Base-by-base conservation (phyloP, 2,888 invertebrate species). In the Lithophane semibrunnea region DNA sequence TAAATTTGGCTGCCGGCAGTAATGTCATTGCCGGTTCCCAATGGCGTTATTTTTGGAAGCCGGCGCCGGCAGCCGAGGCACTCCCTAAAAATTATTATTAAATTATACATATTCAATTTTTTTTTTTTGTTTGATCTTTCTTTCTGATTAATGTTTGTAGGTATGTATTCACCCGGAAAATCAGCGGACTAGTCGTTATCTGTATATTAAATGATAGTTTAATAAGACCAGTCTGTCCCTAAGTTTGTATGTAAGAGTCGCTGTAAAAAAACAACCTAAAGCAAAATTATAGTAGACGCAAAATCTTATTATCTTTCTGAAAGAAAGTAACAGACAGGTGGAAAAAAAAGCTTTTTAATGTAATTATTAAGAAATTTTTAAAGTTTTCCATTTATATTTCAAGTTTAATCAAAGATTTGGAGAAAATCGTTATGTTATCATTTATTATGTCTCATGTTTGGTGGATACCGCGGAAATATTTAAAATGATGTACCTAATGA, bases 241-340 rank as follows among this genome's bases (percentile, higher is more conserved):
- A 60, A 66, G 42, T 54, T 73, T 73, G 66, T 69, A 73, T 75
- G 61, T 79, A 75, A 86, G 72, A 21, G 29, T 76, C 67, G 83
- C 83, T 88, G 75, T 84, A 83, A 85, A 73, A 77, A 79, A 29
- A 77, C 77, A 76, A 61, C 49, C 49, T 64, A 63, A 83, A 56
- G 37, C 66, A 79, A 56, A 80, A 80, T 77, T 69, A 79, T 83
- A 80, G 71, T 80, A 88, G 75, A 67, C 37, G 66, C 73, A 66
- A 83, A 83, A 66, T 65, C 64, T 73, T 75, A 67, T 77, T 79
- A 82, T 73, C 88, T 87, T 88, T 89, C 88, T 89, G 64, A 79
- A 89, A 88, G 88, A 87, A 83, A 89, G 82, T 73, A 71, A 54
- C 76, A 76, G 49, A 78, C 88, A 85, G 80, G 79, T 85, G 83